phyloP scores from a whole-genome alignment of 2,888 invertebrate genomes.

The Cetonia aurata region DNA sequence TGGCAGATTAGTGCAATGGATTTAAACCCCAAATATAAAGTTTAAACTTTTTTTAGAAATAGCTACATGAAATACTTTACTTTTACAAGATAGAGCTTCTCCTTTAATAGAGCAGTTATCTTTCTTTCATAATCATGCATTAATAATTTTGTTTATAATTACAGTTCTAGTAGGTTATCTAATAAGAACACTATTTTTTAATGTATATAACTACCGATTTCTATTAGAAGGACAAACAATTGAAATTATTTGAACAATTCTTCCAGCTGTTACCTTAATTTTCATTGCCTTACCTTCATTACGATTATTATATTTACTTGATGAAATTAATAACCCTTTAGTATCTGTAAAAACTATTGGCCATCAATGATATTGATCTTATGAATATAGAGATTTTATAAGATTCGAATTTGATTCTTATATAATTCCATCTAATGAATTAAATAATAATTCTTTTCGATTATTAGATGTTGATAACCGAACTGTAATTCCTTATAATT shows the following conservation, averaged over 20 bases:
- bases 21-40: no score
- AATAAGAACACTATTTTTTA: conserved; percentile 70
- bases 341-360: conserved; percentile 75
- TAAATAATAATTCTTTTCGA: conserved; percentile 68
- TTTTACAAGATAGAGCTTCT: no score
- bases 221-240: no score
- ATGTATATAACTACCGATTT: no score
- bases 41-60: no score
- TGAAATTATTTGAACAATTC: conserved; percentile 76
- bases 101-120: no score
- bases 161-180: conserved; percentile 73
- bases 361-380: conserved; percentile 73
- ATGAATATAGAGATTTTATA: conserved; percentile 76
- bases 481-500: conserved; percentile 71
- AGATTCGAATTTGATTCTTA: conserved; percentile 74
- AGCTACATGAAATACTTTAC: no score
- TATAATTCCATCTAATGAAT: conserved; percentile 69
- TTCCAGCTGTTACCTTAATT: conserved; percentile 73
- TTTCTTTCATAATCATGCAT: no score
- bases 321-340: conserved; percentile 72
- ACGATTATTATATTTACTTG: conserved; percentile 72
- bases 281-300: conserved; percentile 75
- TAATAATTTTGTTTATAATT: no score
- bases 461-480: conserved; percentile 76
- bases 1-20: no score